phyloP scores from a whole-genome alignment of 2,113 vertebrate species.

The Aptenodytes forsteri region DNA sequence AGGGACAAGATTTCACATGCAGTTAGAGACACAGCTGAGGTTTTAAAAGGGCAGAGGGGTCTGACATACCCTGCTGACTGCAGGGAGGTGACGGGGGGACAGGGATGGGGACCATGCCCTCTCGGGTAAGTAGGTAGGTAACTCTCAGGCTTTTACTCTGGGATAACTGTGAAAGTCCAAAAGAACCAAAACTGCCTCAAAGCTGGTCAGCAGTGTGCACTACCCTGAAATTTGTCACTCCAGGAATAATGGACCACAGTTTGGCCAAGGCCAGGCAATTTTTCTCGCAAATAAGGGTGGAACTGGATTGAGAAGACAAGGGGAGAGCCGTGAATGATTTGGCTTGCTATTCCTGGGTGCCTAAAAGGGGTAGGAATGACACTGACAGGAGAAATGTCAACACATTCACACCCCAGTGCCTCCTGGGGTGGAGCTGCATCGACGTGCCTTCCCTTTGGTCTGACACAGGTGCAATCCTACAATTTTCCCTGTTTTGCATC shows the following conservation, averaged over 20 bases:
- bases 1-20: neutral
- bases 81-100: neutral
- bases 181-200: neutral
- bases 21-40: neutral
- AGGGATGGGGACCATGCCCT: neutral
- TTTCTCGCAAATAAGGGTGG: neutral
- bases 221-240: neutral
- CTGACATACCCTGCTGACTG: neutral
- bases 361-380: neutral
- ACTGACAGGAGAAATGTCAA: neutral
- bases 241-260: neutral
- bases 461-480: neutral
- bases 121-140: neutral
- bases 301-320: neutral
- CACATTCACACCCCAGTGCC: neutral
- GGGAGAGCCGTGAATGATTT: neutral
- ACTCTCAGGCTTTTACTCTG: neutral
- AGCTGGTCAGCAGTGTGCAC: neutral
- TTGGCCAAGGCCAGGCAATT: neutral
- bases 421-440: neutral
- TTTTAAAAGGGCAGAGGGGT: neutral
- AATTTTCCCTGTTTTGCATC: accelerated
- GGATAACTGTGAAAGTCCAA: neutral
- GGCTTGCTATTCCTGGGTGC: neutral
- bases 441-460: neutral